phyloP scores from a whole-genome alignment of 35 echinoderm and acorn worm genomes.

The Lytechinus pictus region DNA sequence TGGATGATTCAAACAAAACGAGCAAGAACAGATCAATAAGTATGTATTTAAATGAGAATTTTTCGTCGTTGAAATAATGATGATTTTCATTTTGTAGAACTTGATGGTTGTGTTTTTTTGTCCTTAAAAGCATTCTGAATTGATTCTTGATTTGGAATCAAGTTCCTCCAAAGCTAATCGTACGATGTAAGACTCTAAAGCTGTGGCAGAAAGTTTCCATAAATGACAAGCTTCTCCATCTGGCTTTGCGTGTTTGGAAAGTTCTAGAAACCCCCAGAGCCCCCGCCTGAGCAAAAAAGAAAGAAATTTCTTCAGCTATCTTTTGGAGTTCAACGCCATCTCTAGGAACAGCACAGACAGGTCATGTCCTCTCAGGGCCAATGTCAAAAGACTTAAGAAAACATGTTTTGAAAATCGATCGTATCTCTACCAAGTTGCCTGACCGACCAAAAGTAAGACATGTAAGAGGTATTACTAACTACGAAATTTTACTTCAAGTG shows the following conservation, averaged over 20 bases:
- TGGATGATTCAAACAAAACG: too few relatives aligned
- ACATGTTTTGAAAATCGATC: not conserved
- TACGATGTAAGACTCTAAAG: not conserved
- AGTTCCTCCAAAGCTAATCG: not conserved
- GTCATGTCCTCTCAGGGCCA: not conserved
- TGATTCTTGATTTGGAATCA: not conserved
- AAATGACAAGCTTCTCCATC: not conserved
- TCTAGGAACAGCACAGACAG: not conserved
- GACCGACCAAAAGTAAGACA: not conserved
- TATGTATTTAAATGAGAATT: too few relatives aligned
- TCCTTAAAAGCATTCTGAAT: too few relatives aligned
- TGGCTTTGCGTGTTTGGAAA: not conserved
- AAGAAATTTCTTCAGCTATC: not conserved
- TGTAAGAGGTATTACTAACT: not conserved
- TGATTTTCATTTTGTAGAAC: too few relatives aligned
- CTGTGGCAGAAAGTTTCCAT: not conserved
- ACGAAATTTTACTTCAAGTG: not conserved
- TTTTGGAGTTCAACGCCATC: not conserved
- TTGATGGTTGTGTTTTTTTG: too few relatives aligned
- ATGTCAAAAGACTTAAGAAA: conserved; percentile 14
- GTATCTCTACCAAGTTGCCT: not conserved
- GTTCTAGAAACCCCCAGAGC: not conserved
- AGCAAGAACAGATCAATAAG: too few relatives aligned
- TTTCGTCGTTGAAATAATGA: too few relatives aligned
- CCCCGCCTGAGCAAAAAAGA: not conserved